Conservation (phyloP, 2,888 invertebrate genomes). For the Eristalis tenax region DNA sequence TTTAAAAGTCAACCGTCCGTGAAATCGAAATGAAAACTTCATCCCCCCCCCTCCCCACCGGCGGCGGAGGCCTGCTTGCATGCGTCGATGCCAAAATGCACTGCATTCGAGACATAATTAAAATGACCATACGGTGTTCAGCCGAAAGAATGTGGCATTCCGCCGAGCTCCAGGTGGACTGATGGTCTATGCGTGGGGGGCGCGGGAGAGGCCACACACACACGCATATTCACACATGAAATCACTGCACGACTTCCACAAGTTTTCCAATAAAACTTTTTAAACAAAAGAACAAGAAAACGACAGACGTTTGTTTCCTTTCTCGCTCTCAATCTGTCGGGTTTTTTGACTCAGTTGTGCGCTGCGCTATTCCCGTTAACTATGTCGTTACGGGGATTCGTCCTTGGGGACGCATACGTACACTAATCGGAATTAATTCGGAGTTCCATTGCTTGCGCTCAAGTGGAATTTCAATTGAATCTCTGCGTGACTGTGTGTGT, state of each 20-base stretch:
- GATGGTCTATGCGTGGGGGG: no score
- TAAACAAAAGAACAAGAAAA: neutral
- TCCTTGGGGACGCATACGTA: constrained; percentile 61
- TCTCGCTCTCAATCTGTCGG: neutral
- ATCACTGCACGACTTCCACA: constrained; percentile 17
- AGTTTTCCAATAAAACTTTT: constrained; percentile 61
- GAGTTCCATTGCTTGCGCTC: constrained; percentile 54
- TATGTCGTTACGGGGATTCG: constrained; percentile 36
- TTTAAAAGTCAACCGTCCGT: constrained; percentile 56
- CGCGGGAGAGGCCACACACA: no score
- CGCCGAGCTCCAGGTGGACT: neutral
- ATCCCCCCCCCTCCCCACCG: neutral
- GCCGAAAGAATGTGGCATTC: neutral
- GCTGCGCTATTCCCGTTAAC: constrained; percentile 23
- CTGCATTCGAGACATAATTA: constrained; percentile 35
- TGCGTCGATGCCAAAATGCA: neutral
- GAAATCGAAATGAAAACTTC: constrained; percentile 49
- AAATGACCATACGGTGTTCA: constrained; percentile 44
- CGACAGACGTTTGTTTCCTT: neutral
- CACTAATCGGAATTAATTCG: constrained; percentile 67
- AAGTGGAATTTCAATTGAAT: constrained; percentile 64
- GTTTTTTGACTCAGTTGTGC: no score
- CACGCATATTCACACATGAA: no score
- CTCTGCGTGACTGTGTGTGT: neutral
- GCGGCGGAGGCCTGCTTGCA: no score